Evolutionary conservation across 2,797 vertebrate species (phyloP), one percentile per base, ranked within the genome.

Genomic region (Falco biarmicus): DNA sequence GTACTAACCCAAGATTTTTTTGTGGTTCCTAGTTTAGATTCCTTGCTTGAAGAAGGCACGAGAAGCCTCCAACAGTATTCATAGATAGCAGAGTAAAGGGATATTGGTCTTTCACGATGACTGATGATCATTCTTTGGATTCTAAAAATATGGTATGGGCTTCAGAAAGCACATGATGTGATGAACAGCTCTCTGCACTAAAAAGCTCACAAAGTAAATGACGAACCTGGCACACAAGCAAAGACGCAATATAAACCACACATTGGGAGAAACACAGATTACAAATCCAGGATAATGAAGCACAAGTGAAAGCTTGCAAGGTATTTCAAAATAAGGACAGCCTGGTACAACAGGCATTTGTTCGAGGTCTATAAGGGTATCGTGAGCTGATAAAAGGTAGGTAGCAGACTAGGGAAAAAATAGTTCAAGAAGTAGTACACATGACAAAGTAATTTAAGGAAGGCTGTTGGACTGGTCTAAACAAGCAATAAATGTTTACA

Each of bases 311-410:
- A 96, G 90, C 88, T 89, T 97, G 90, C 63, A 94, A 89, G 32
- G 86, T 89, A 86, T 96, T 95, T 95, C 95, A 97, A 96, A 96
- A 87, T 81, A 95, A 92, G 51, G 71, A 71, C 65, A 91, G 75
- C 34, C 57, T 78, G 57, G 92, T 59, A 73, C 84, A 96, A 92
- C 63, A 93, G 32, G 68, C 43, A 83, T 85, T 85, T 93, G 68
- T 83, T 96, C 71, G 93, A 94, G 64, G 86, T 93, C 85, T 93
- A 5, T 48, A 93, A 89, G 68, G 82, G 68, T 64, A 92, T 11
- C 5, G 3, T 39, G 63, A 83, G 50, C 78, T 59, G 61, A 69
- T 75, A 83, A 75, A 24, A 87, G 70, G 73, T 91, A 80, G 34
- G 83, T 11, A 80, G 43, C 61, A 92, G 65, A 87, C 37, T 29